phyloP scores from a whole-genome alignment of 1,140 invertebrate genomes.

The Hirudo medicinalis region DNA sequence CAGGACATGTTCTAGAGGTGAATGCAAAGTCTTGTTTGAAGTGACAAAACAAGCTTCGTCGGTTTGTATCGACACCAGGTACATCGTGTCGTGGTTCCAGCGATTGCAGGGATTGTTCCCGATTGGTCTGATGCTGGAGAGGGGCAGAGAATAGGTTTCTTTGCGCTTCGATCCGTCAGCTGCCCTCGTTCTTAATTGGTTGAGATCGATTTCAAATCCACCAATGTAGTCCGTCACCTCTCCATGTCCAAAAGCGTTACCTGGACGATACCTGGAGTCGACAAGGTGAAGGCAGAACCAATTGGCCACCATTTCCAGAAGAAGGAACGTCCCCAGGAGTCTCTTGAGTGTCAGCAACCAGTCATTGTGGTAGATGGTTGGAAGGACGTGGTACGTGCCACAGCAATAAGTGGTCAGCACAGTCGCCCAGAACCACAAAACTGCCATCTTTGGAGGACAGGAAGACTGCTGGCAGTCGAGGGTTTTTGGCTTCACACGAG shows the following conservation, averaged over 20 bases:
- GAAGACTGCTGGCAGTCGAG: background rate
- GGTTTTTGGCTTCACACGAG: background rate
- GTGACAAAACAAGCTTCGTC: slow-evolving; percentile 2
- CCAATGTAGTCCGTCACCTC: background rate
- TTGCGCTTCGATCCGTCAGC: background rate
- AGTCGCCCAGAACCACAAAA: slow-evolving; percentile 24
- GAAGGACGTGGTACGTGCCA: slow-evolving; percentile 21
- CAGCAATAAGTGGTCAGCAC: slow-evolving; percentile 14
- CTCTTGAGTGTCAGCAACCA: slow-evolving; percentile 2
- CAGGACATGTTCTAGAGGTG: too few relatives aligned
- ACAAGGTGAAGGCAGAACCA: slow-evolving; percentile 19
- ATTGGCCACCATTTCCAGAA: slow-evolving; percentile 19
- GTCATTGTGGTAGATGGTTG: slow-evolving; percentile 15
- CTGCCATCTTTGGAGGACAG: slow-evolving; percentile 8
- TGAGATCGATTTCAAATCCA: slow-evolving; percentile 22
- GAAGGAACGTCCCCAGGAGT: slow-evolving; percentile 9
- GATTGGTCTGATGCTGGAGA: background rate
- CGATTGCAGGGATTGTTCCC: background rate
- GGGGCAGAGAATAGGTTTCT: slow-evolving; percentile 13
- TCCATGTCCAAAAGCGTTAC: background rate
- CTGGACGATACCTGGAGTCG: slow-evolving; percentile 15
- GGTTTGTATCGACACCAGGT: slow-evolving; percentile 15
- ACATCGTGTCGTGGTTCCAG: slow-evolving; percentile 17
- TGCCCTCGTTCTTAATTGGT: slow-evolving; percentile 14
- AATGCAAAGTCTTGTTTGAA: background rate